These are phyloP conservation scores for Pristiophorus japonicus DNA, from an alignment of 2,113 vertebrate species.

Conservation along the genomic window DNA sequence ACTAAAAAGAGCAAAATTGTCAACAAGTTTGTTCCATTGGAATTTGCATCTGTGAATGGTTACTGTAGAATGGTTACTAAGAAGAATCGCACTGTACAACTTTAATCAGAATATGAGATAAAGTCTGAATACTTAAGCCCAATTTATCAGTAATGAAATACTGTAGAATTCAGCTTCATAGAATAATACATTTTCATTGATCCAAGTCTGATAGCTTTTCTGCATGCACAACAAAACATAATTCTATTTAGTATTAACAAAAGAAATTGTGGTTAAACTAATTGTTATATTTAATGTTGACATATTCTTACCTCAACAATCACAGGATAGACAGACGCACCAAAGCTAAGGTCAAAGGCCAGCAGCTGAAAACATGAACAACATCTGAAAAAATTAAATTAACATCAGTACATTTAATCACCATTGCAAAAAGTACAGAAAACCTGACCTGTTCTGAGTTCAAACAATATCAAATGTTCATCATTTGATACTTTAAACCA, in stretches of 20 bases:
- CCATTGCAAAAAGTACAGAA: neutral
- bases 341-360: slow-evolving; percentile 77
- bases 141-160: neutral
- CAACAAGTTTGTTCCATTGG: neutral
- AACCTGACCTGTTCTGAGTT: neutral
- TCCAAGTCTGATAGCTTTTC: neutral
- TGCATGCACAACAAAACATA: neutral
- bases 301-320: slow-evolving; percentile 73
- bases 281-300: neutral
- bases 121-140: neutral
- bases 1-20: neutral
- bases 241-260: neutral
- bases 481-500: neutral
- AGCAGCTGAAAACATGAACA: slow-evolving; percentile 82
- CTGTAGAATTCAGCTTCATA: neutral
- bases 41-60: neutral
- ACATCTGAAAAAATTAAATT: slow-evolving; percentile 64
- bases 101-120: neutral
- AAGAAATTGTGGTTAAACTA: too few relatives aligned
- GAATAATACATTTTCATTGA: neutral
- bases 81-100: neutral
- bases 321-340: slow-evolving; percentile 54
- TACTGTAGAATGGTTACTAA: neutral
- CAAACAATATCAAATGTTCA: neutral
- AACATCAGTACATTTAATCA: slow-evolving; percentile 19